phyloP scores from a whole-genome alignment of 2,113 vertebrate species.

The Podiceps cristatus region DNA sequence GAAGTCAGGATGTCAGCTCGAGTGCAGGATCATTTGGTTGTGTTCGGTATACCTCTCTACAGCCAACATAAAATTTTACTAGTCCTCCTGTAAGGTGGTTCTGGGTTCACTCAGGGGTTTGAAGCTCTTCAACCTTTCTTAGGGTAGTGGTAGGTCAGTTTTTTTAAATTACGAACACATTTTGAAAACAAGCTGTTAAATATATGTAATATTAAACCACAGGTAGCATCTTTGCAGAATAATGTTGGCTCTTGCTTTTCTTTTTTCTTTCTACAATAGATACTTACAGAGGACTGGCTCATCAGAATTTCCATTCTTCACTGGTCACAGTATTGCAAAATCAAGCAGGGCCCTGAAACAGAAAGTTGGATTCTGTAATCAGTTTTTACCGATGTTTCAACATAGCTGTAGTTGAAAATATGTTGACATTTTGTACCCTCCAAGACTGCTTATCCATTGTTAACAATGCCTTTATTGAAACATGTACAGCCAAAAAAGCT shows the following conservation, averaged over 20 bases:
- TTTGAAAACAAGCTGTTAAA: not conserved
- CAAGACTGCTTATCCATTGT: not conserved
- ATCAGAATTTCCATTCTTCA: not conserved
- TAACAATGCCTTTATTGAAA: constrained; percentile 59
- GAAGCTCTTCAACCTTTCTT: not conserved
- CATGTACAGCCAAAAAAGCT: not conserved
- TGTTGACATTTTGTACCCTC: constrained; percentile 42
- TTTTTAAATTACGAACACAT: not conserved
- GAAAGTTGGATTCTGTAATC: not conserved
- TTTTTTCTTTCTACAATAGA: not conserved
- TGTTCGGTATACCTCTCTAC: not conserved
- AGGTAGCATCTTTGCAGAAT: not conserved
- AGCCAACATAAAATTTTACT: not conserved
- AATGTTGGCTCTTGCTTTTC: not conserved
- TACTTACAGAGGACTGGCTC: constrained; percentile 14
- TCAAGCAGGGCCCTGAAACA: constrained; percentile 12
- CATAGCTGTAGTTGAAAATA: constrained; percentile 21
- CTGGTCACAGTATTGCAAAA: not conserved
- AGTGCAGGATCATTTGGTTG: not conserved
- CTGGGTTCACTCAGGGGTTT: not conserved
- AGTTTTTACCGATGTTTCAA: constrained; percentile 53
- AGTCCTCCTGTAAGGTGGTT: not conserved
- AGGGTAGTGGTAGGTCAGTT: not conserved
- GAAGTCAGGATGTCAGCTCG: not conserved
- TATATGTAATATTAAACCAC: not conserved